Percentiles rank a stretch among this genome's conserved stretches.
These are phyloP conservation scores for Argyresthia goedartella DNA, from an alignment of 2,888 invertebrate genomes.

Conservation along the genomic window DNA sequence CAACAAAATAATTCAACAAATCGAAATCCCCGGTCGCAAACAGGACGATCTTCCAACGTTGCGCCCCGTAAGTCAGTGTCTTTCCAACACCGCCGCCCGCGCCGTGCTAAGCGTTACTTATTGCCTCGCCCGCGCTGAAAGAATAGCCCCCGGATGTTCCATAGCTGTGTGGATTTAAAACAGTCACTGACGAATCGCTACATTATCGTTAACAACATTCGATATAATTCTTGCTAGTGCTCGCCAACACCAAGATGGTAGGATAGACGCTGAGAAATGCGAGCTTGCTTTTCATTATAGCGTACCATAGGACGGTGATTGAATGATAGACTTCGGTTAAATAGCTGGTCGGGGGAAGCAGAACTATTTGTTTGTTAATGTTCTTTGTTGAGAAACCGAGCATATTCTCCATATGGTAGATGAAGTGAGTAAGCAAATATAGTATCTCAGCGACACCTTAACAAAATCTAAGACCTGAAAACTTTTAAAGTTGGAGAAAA, in stretches of 20 bases:
- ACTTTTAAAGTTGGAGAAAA: too few relatives aligned
- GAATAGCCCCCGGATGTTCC: slow-evolving; percentile 40
- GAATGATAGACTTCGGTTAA: not conserved
- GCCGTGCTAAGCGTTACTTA: slow-evolving; percentile 44
- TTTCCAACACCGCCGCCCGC: not conserved
- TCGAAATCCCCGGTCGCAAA: not conserved
- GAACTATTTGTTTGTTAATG: too few relatives aligned
- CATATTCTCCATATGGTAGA: too few relatives aligned
- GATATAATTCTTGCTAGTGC: slow-evolving; percentile 32
- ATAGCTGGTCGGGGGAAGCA: too few relatives aligned
- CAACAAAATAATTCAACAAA: not conserved
- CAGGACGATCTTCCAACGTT: not conserved
- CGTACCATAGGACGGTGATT: slow-evolving; percentile 4
- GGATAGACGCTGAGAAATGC: slow-evolving; percentile 32
- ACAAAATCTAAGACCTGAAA: too few relatives aligned
- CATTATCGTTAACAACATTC: slow-evolving; percentile 52
- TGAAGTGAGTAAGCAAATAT: too few relatives aligned
- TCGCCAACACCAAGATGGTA: slow-evolving; percentile 21
- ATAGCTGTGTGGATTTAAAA: slow-evolving; percentile 47
- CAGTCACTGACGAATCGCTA: slow-evolving; percentile 53
- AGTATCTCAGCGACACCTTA: too few relatives aligned
- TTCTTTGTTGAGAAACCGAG: too few relatives aligned
- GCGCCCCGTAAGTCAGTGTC: not conserved
- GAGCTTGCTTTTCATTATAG: slow-evolving; percentile 19
- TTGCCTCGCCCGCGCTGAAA: slow-evolving; percentile 27